phyloP scores from a whole-genome alignment of 2,888 invertebrate species.

The Pinctada fucata region DNA sequence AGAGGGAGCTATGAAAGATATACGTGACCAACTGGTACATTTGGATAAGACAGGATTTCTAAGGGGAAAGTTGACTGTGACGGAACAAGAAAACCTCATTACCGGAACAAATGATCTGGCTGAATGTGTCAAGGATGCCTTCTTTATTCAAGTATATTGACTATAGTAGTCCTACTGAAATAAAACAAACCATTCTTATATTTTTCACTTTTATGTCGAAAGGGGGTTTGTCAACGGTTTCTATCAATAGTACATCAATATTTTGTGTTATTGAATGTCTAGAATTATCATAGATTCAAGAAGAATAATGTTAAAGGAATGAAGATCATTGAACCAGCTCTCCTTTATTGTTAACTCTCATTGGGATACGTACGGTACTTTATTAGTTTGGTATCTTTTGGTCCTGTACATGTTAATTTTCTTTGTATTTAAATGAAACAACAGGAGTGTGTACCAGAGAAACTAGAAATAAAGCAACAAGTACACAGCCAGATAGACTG shows the following conservation, averaged over 20 bases:
- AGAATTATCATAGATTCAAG: no score
- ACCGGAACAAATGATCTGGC: slow-evolving; percentile 85
- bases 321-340: no score
- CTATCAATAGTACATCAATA: no score
- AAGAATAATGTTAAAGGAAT: no score
- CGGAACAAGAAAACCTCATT: slow-evolving; percentile 87
- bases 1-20: slow-evolving; percentile 81
- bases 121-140: slow-evolving; percentile 85
- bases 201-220: neutral
- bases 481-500: slow-evolving; percentile 88
- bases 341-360: no score
- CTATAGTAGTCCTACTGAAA: no score
- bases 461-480: slow-evolving; percentile 88
- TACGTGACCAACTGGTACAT: slow-evolving; percentile 81
- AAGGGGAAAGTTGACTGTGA: slow-evolving; percentile 85
- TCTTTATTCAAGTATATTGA: slow-evolving; percentile 81
- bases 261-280: no score
- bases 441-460: slow-evolving; percentile 95
- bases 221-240: no score
- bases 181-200: neutral
- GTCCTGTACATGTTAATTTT: no score
- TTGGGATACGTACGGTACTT: no score
- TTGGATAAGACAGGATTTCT: slow-evolving; percentile 81
- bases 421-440: neutral
- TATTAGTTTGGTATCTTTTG: no score